phyloP scores from a whole-genome alignment of 2,113 vertebrate genomes.

The Mastomys natalensis region DNA sequence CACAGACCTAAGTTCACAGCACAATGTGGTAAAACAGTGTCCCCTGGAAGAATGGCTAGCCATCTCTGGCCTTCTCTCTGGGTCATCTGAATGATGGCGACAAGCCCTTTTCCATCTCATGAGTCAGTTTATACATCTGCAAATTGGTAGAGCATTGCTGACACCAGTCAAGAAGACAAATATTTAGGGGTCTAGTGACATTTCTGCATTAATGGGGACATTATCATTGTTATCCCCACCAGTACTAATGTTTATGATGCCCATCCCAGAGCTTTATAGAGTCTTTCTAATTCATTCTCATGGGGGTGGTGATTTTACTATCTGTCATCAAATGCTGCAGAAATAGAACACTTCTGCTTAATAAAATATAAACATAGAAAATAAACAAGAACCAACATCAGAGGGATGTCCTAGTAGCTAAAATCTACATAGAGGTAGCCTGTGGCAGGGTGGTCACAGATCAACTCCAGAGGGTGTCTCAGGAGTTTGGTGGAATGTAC shows the following conservation, averaged over 20 bases:
- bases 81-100: not conserved
- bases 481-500: accelerated
- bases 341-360: not conserved
- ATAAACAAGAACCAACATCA: not conserved
- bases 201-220: accelerated
- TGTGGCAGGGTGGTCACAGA: not conserved
- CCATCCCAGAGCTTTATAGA: not conserved
- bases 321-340: accelerated
- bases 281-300: not conserved
- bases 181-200: too few relatives aligned
- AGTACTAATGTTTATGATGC: not conserved
- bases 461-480: accelerated
- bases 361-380: not conserved
- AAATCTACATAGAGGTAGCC: accelerated
- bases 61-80: not conserved
- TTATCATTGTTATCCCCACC: accelerated
- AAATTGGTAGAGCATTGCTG: not conserved
- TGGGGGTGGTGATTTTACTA: not conserved
- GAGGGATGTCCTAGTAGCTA: accelerated
- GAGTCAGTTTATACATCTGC: not conserved
- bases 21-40: accelerated
- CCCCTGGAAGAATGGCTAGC: not conserved
- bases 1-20: not conserved
- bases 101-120: not conserved
- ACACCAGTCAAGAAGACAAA: not conserved